Percentiles rank a stretch among this genome's conserved stretches.
These are phyloP conservation scores for Corvus hawaiiensis DNA, from an alignment of 2,113 vertebrate genomes.

Conservation along the genomic window DNA sequence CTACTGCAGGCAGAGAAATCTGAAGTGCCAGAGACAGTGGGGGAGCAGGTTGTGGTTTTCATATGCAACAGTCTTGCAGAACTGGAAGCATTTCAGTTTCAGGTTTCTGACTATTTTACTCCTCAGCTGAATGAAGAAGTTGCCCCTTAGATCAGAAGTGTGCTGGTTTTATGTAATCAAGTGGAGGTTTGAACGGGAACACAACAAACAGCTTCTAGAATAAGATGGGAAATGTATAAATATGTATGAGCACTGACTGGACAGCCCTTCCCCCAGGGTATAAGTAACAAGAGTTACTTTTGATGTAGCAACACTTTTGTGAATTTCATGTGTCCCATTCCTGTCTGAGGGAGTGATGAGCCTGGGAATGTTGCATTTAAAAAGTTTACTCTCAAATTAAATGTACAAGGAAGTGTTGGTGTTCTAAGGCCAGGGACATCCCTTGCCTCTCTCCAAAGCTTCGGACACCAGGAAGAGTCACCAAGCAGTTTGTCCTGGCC, in stretches of 20 bases:
- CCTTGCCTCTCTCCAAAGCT: background rate
- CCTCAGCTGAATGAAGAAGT: background rate
- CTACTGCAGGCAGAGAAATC: background rate
- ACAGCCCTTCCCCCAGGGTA: background rate
- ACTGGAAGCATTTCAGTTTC: background rate
- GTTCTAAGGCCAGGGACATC: background rate
- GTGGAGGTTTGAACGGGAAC: background rate
- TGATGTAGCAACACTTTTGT: accelerated
- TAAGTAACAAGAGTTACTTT: background rate
- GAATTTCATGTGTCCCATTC: background rate
- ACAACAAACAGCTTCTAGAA: background rate
- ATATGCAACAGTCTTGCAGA: accelerated
- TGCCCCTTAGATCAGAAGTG: background rate
- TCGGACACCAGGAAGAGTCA: background rate
- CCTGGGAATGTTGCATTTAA: background rate
- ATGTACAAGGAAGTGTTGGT: background rate
- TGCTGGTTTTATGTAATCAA: background rate
- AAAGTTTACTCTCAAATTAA: background rate
- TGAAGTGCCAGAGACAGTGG: background rate
- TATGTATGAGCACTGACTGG: background rate
- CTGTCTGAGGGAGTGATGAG: background rate
- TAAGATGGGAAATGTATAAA: background rate
- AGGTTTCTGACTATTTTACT: background rate
- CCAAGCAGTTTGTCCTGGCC: background rate
- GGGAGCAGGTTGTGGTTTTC: background rate